These are phyloP conservation scores for Cybosia mesomella DNA, from an alignment of 2,888 invertebrate species.

Conservation along the genomic window DNA sequence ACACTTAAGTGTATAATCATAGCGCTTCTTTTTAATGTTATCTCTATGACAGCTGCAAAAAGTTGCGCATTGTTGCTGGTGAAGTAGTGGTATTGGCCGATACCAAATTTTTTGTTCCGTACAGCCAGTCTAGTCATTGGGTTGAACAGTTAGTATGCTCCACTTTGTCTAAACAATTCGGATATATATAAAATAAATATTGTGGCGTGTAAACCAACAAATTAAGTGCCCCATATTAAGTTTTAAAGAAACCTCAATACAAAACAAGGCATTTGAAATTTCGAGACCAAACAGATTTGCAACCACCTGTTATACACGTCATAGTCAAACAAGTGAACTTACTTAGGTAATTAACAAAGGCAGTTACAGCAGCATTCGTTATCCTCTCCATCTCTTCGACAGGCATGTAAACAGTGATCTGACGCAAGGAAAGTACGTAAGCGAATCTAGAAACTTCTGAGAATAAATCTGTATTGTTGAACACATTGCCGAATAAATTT, in stretches of 20 bases:
- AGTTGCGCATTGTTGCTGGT: no score
- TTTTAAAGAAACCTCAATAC: neutral
- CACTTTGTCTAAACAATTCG: neutral
- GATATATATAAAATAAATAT: neutral
- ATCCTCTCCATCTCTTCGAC: conserved; percentile 80
- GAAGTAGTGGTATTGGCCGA: no score
- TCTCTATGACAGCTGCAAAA: no score
- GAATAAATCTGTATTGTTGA: conserved; percentile 71
- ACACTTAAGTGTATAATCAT: no score
- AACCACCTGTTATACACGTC: neutral
- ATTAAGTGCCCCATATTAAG: neutral
- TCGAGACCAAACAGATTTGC: neutral
- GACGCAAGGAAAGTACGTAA: conserved; percentile 74
- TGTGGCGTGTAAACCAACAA: neutral
- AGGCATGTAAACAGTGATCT: conserved; percentile 78
- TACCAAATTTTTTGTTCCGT: no score
- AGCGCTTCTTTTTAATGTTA: no score
- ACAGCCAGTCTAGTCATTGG: no score
- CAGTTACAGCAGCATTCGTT: conserved; percentile 77
- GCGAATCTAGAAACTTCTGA: conserved; percentile 79
- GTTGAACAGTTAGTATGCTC: neutral
- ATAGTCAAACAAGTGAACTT: conserved; percentile 53
- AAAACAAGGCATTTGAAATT: neutral
- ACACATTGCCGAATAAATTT: conserved; percentile 73
- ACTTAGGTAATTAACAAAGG: conserved; percentile 85